Conservation (phyloP, 2,888 invertebrate species). For the Apamea epomidion region DNA sequence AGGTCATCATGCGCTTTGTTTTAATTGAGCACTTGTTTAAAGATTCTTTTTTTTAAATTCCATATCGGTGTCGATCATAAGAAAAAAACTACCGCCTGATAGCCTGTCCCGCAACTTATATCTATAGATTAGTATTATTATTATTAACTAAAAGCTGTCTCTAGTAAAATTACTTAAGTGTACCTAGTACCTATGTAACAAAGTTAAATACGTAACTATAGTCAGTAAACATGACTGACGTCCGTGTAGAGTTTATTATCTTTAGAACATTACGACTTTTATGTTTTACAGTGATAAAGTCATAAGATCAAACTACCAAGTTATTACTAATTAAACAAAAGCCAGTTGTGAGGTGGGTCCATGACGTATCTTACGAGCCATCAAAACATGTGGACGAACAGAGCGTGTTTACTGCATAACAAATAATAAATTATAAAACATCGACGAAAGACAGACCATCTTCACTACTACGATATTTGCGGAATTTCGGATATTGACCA, state of each 20-base stretch:
- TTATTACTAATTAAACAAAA: conserved; percentile 24
- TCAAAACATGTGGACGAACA: conserved; percentile 4
- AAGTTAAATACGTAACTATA: conserved; percentile 18
- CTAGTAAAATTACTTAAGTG: not conserved
- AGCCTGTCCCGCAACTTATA: not conserved
- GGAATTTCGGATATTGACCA: conserved; percentile 17
- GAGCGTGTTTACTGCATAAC: conserved; percentile 11
- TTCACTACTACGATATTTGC: conserved; percentile 6
- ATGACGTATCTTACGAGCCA: conserved; percentile 12
- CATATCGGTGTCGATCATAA: not conserved
- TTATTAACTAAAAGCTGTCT: not conserved
- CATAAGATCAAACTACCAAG: conserved; percentile 12
- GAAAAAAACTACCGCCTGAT: not conserved
- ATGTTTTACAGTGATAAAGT: conserved; percentile 10
- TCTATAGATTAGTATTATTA: not conserved
- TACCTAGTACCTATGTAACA: not conserved
- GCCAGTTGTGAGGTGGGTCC: conserved; percentile 12
- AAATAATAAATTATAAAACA: conserved; percentile 16
- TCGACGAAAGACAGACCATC: not conserved
- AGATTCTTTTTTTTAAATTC: not conserved
- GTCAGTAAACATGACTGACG: not conserved
- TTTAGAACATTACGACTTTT: conserved; percentile 3
- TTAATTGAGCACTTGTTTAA: not conserved
- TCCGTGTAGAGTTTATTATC: conserved; percentile 9
- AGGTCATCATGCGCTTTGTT: conserved; percentile 18